Percentiles rank a stretch among this genome's conserved stretches.
Conservation (phyloP, 1,140 invertebrate species). For the Odontomachus brunneus region DNA sequence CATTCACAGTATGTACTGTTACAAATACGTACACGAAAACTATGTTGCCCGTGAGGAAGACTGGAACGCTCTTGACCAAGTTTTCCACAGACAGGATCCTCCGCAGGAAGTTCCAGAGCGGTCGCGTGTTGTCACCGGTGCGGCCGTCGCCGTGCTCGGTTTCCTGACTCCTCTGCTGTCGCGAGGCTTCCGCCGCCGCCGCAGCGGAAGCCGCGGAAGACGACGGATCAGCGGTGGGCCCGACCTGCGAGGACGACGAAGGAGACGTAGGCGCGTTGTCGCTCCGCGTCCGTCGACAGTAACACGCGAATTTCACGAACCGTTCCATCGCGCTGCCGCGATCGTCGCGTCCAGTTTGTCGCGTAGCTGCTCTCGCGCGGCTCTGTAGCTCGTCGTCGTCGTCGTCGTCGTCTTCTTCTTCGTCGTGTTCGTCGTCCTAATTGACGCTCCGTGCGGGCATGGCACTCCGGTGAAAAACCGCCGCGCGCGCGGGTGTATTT, state of each 20-base stretch:
- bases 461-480: conserved; percentile 62
- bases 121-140: conserved; percentile 19
- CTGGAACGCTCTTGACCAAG: conserved; percentile 78
- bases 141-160: too few relatives aligned
- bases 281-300: conserved; percentile 58
- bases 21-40: conserved; percentile 78
- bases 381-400: conserved; percentile 30
- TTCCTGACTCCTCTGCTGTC: too few relatives aligned
- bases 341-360: too few relatives aligned
- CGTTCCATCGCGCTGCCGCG: conserved; percentile 47
- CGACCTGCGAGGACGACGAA: conserved; percentile 1
- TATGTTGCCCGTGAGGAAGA: conserved; percentile 78
- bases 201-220: neutral
- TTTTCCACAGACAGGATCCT: conserved; percentile 82
- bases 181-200: neutral
- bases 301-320: conserved; percentile 58
- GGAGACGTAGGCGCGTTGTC: conserved; percentile 12
- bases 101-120: conserved; percentile 73
- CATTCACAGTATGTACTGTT: too few relatives aligned
- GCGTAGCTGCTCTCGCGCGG: too few relatives aligned
- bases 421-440: conserved; percentile 66
- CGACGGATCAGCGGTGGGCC: neutral
- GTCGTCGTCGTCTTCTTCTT: conserved; percentile 45
- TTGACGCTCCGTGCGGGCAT: conserved; percentile 62
- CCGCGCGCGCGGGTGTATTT: conserved; percentile 61